Evolutionary conservation across 2,888 invertebrate genomes (phyloP).

Genomic region (Pilophorus perplexus): DNA sequence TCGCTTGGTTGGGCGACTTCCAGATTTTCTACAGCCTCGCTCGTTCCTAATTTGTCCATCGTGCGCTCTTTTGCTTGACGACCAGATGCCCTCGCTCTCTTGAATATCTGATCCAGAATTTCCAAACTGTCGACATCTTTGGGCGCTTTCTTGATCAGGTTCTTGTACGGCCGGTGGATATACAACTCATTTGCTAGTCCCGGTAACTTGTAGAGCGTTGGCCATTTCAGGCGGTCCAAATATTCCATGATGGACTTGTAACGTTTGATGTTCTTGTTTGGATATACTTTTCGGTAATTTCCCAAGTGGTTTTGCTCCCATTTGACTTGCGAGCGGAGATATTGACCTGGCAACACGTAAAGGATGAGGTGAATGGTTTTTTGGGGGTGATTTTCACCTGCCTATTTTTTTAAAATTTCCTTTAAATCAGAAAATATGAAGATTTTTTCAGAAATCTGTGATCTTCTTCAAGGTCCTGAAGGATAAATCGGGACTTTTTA

Average conservation of each 20-base stretch:
- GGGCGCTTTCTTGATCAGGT: too few species aligned
- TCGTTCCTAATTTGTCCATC: neutral
- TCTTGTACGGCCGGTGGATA: too few species aligned
- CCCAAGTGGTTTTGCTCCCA: constrained; percentile 76
- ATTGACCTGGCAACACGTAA: too few species aligned
- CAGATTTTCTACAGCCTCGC: neutral
- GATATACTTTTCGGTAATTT: constrained; percentile 70
- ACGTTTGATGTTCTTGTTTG: constrained; percentile 50
- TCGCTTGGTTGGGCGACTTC: neutral
- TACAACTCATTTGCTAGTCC: neutral
- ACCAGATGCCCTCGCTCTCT: neutral
- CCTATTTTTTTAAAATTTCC: constrained; percentile 5
- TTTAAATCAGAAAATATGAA: neutral
- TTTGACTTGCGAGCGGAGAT: constrained; percentile 51
- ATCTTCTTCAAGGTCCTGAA: too few species aligned
- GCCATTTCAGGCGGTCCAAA: constrained; percentile 16
- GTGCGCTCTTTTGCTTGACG: neutral
- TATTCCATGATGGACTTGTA: constrained; percentile 2
- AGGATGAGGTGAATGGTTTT: too few species aligned
- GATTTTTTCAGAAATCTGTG: too few species aligned
- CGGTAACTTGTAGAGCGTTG: neutral
- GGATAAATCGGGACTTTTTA: too few species aligned
- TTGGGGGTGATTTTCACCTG: neutral
- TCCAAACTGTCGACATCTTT: too few species aligned
- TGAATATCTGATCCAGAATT: too few species aligned